Evolutionary conservation across 2,888 invertebrate species (phyloP), one percentile per base, ranked within the genome.

Genomic region (Seira ritae): DNA sequence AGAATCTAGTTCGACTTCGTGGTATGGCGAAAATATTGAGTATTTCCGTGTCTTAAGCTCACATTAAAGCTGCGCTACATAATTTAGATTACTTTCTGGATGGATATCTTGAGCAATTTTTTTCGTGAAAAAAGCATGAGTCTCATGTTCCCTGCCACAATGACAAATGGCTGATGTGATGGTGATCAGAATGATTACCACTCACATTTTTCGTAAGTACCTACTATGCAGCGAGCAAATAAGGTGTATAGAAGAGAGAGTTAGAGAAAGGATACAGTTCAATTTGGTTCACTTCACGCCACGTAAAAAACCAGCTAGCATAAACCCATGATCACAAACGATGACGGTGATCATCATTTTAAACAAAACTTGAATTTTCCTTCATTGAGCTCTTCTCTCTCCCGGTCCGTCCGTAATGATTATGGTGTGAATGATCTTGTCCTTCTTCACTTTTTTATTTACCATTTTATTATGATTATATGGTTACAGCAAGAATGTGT

Each of bases 101-200:
- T 60, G 17, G 60, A 60, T 62, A 1, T 62, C 62, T 62, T 10
- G n/a, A n/a, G n/a, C n/a, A n/a, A n/a, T n/a, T 20, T 62, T 62
- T 62, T 20, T 62, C 62, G 2, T 50, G 20, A 62, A 62, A n/a
- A 31, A 62, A 20, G 19, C 62, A 62, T 62, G 62, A 62, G 68
- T 73, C 62, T 78, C 24, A 69, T 78, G 83, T 78, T 83, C 83
- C 65, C 73, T 83, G 73, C 83, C 83, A 83, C 77, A 77, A 78
- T 83, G 83, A 83, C 83, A 83, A 83, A 83, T 83, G 78, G 76
- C 62, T 50, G 24, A 69, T 55, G 60, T 77, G 23, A 71, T 50
- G 50, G 37, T 77, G 62, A 62, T 62, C 62, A 62, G 8, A 62
- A 62, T 62, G 62, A 62, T 62, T 62, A 62, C 22, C 62, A 4